Evolutionary conservation across 2,797 vertebrate species (phyloP).

Genomic region (Sorex maritimensis): DNA sequence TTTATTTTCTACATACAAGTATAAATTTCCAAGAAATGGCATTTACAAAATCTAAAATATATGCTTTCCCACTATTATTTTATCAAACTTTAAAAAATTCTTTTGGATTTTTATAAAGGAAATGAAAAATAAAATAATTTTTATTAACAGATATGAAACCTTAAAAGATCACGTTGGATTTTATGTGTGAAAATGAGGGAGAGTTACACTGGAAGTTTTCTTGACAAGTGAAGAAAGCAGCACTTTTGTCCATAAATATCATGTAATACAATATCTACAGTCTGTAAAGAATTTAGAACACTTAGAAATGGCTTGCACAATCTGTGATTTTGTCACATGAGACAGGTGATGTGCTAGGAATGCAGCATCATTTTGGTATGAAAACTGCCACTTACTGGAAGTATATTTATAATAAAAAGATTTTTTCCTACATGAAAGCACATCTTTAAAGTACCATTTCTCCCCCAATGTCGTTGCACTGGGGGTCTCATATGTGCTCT

Average conservation of each 20-base stretch:
- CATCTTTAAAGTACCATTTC: conserved; percentile 71
- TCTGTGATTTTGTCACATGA: conserved; percentile 59
- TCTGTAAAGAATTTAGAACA: conserved; percentile 62
- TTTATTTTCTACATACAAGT: conserved; percentile 3
- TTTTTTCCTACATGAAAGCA: conserved; percentile 71
- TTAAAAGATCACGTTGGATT: not conserved
- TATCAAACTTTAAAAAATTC: not conserved
- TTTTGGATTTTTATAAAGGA: conserved; percentile 36
- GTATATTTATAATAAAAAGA: conserved; percentile 74
- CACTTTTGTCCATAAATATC: conserved; percentile 37
- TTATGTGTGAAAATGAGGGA: conserved; percentile 16
- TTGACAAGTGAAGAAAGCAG: conserved; percentile 28
- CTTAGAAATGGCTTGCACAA: conserved; percentile 52
- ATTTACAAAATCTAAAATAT: conserved; percentile 7
- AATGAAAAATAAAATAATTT: not conserved
- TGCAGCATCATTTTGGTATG: conserved; percentile 71
- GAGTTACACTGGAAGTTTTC: not conserved
- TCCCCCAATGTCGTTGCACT: conserved; percentile 61
- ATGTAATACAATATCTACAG: not conserved
- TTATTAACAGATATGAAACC: not conserved
- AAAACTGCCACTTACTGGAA: conserved; percentile 74
- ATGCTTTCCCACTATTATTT: conserved; percentile 41
- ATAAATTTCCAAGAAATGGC: conserved; percentile 15
- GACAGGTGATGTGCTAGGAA: conserved; percentile 65
- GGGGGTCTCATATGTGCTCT: conserved; percentile 69